Base-by-base conservation (phyloP, 2,888 invertebrate genomes). In the Eupithecia subumbrata region DNA sequence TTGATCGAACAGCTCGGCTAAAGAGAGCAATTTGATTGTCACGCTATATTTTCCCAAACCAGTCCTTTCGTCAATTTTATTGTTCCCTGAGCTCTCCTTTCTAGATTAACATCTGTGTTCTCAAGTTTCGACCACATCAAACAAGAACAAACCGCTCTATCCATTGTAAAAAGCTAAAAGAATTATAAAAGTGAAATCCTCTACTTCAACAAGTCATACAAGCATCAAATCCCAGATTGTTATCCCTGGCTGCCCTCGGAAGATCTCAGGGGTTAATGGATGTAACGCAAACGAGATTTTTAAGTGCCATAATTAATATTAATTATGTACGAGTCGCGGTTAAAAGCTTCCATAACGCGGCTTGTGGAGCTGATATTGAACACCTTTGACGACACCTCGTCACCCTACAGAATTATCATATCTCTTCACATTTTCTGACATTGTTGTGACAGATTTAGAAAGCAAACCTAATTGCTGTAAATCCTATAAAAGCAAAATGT, bases 241-340 rank as follows among this genome's bases (percentile, higher is more conserved):
- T 37, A 16, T 56, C 60, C 67, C 60, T 25, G 60, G 25, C 43
- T 43, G 70, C 74, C 69, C 74, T 18, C 8, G 40, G 40, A 40
- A 48, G 73, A 64, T 73, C 74, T 74, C 72, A 40, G 40, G 82
- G 82, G 81, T 82, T 88, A 87, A 87, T 87, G 85, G 84, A 85
- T 82, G 85, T 84, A 82, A 82, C 83, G 81, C 82, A 82, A 85
- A 85, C 84, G 83, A 84, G 86, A 85, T 86, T 86, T 86, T 85
- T 84, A 86, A 87, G 84, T 85, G 87, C 78, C 76, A 81, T 86
- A 85, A 87, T 84, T 84, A 84, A 81, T 79, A 80, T 76, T 76
- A 77, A 81, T 80, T 76, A 79, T 79, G 72, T 68, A 63, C 37
- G 69, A 71, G 67, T 74, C 67, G 66, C 63, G 72, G 48, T 37